Base-by-base conservation (phyloP, 2,113 vertebrate genomes). In the Epinephelus cyanopodus region DNA sequence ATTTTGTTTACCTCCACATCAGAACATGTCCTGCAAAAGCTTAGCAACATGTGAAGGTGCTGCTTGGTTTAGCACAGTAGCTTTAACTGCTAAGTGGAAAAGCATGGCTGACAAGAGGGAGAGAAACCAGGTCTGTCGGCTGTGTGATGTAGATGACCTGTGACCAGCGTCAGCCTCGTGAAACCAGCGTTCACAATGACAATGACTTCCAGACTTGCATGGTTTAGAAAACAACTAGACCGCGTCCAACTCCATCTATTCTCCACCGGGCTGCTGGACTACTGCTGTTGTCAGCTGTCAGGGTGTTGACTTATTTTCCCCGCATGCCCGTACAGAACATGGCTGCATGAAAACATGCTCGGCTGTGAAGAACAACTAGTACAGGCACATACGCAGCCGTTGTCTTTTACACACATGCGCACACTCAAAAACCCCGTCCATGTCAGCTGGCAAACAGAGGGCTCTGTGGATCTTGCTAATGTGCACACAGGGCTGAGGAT, bases 401-500 rank as follows among this genome's bases (percentile, higher is more conserved):
- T 17, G 58, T 57, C 53, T 74, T 50, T 67, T 53, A 68, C 39
- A 69, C 63, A 65, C 67, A 66, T 53, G 27, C 68, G 67, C n/a
- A 27, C n/a, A 9, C 39, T 19, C 27, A 25, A 25, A 79, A 56
- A 37, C 77, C 4, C 50, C 52, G 14, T 67, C 21, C 42, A 19
- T 79, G 79, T 79, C 74, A 82, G 74, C 74, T 65, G 79, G 57
- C 65, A 52, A 68, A 62, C 18, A 27, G 17, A 82, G 75, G 77
- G 68, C 42, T 79, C 54, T 68, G 75, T 67, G 77, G 82, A 85
- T 90, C 83, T 64, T 74, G 84, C 90, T 93, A 93, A 93, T 90
- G 93, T 87, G 77, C 71, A 74, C 85, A 57, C 82, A 73, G 52
- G 74, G 67, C 68, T 84, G 64, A 84, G 93, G 93, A 93, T 95